Percentiles rank a stretch among this genome's conserved stretches.
Conservation (phyloP, 2,797 vertebrate species). For the Sebastes cheni region DNA sequence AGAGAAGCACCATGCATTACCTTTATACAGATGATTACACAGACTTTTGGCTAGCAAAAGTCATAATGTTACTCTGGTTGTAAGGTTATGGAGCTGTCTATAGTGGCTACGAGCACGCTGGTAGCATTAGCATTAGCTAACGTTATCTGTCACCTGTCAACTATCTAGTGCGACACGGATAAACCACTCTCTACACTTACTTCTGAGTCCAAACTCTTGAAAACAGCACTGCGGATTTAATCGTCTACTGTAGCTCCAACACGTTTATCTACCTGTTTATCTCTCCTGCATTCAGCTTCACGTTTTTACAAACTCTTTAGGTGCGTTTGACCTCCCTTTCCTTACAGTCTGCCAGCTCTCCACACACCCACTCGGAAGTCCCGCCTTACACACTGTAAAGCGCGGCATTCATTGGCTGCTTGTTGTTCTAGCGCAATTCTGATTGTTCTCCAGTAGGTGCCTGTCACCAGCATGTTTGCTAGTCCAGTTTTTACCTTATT, state of each 20-base stretch:
- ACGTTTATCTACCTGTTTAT: neutral
- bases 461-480: constrained; percentile 40
- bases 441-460: constrained; percentile 37
- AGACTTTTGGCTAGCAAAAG: neutral
- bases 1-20: neutral
- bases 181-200: neutral
- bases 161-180: neutral
- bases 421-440: accelerated
- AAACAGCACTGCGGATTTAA: neutral
- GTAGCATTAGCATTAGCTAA: constrained; percentile 31
- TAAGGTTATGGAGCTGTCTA: neutral
- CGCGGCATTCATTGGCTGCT: constrained; percentile 12
- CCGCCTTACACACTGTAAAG: constrained; percentile 14
- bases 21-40: neutral
- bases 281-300: neutral
- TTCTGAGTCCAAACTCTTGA: neutral
- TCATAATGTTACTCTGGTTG: neutral
- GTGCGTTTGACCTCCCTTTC: constrained; percentile 72
- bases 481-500: neutral
- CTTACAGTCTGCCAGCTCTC: neutral
- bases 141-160: neutral
- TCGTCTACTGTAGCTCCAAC: neutral
- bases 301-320: constrained; percentile 37
- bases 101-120: constrained; percentile 18
- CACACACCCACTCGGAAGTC: constrained; percentile 51